A percentile compares a stretch with the other conserved stretches of the same genome.
Evolutionary conservation across 2,797 vertebrate genomes (phyloP).

Genomic region (Tadarida brasiliensis): DNA sequence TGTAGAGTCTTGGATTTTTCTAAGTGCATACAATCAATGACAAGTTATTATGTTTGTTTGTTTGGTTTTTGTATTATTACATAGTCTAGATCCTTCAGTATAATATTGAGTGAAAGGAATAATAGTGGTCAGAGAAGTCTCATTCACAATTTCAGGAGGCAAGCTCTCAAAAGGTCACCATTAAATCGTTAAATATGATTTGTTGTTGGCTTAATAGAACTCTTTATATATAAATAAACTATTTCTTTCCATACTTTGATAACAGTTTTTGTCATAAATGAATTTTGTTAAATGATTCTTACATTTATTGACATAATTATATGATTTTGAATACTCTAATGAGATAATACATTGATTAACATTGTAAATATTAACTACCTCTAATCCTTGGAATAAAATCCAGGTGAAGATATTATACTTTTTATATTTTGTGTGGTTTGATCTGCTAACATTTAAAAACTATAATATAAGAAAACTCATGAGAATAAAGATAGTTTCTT

Average conservation of each 20-base stretch:
- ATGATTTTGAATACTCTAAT: not conserved
- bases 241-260: not conserved
- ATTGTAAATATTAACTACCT: not conserved
- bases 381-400: not conserved
- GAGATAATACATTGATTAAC: not conserved
- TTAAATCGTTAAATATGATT: not conserved
- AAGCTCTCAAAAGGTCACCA: not conserved
- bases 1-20: not conserved
- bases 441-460: not conserved
- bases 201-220: not conserved
- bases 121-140: not conserved
- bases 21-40: not conserved
- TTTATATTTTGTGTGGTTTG: not conserved
- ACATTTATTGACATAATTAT: not conserved
- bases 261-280: not conserved
- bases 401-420: not conserved
- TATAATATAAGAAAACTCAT: not conserved
- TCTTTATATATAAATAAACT: not conserved
- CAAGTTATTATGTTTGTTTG: not conserved
- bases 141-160: not conserved
- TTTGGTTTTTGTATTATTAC: not conserved
- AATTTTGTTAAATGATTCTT: not conserved
- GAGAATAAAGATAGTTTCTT: not conserved
- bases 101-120: not conserved
- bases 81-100: not conserved